Percentiles rank a stretch among this genome's conserved stretches.
These are phyloP conservation scores for Drosophila punjabiensis DNA, from an alignment of 1,140 invertebrate genomes.

Conservation along the genomic window DNA sequence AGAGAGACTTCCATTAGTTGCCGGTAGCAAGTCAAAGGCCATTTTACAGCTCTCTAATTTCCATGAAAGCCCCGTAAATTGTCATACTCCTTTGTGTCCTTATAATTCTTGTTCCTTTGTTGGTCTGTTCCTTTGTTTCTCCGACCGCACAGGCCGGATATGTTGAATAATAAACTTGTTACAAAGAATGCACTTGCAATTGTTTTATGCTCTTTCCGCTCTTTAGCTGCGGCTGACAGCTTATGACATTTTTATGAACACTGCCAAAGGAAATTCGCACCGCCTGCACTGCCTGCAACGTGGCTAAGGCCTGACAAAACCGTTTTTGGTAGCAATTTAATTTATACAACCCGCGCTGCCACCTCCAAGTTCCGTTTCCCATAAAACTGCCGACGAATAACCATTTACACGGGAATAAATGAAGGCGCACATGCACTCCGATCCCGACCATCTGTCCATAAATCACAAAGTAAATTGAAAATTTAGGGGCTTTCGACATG, in stretches of 20 bases:
- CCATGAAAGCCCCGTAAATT: background rate
- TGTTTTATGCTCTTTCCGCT: slow-evolving; percentile 24
- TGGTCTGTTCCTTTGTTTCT: slow-evolving; percentile 1
- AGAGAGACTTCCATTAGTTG: background rate
- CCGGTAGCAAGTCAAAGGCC: background rate
- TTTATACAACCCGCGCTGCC: slow-evolving; percentile 2
- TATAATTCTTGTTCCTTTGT: background rate
- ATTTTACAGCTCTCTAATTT: slow-evolving; percentile 3
- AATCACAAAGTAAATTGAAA: slow-evolving; percentile 51
- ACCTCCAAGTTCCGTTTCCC: slow-evolving; percentile 37
- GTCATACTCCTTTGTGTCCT: background rate
- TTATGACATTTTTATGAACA: slow-evolving; percentile 53
- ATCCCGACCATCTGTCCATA: slow-evolving; percentile 42
- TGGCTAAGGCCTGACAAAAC: slow-evolving; percentile 7
- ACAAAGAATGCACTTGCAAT: slow-evolving; percentile 25
- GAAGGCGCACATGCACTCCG: slow-evolving; percentile 52
- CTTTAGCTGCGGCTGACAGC: slow-evolving; percentile 20
- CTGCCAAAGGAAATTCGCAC: background rate
- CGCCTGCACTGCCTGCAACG: slow-evolving; percentile 1
- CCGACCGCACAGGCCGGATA: background rate
- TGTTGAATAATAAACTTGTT: slow-evolving; percentile 8
- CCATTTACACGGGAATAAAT: slow-evolving; percentile 52
- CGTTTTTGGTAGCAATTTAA: slow-evolving; percentile 3
- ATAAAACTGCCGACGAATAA: slow-evolving; percentile 47
- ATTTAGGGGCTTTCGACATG: slow-evolving; percentile 63